Conservation (phyloP, 2,113 vertebrate species). For the Amphiprion ocellaris region DNA sequence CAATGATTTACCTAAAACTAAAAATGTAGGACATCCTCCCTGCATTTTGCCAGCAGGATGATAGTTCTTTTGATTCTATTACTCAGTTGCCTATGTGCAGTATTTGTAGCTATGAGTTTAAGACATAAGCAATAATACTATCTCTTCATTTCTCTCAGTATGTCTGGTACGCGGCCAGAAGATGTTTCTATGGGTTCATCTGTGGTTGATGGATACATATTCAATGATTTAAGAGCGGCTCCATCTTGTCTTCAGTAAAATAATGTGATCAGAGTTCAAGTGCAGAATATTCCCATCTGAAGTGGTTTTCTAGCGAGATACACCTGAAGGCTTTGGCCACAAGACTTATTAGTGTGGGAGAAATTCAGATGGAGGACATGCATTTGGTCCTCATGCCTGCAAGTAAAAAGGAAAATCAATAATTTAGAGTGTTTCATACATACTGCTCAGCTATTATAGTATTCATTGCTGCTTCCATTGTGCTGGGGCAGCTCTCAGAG, state of each 20-base stretch:
- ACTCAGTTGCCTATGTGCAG: neutral
- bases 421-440: slow-evolving; percentile 63
- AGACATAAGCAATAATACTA: slow-evolving; percentile 18
- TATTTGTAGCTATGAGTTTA: neutral
- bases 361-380: slow-evolving; percentile 20
- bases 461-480: slow-evolving; percentile 53
- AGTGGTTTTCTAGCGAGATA: slow-evolving; percentile 14
- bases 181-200: slow-evolving; percentile 9
- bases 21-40: neutral
- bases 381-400: slow-evolving; percentile 28
- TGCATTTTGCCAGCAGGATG: neutral
- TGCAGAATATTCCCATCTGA: neutral
- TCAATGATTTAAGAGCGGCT: slow-evolving; percentile 3
- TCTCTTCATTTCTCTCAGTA: neutral
- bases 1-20: neutral
- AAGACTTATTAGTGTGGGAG: slow-evolving; percentile 1
- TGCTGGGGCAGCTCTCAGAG: slow-evolving; percentile 33
- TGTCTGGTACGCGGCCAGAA: neutral
- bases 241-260: slow-evolving; percentile 28
- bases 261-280: slow-evolving; percentile 5
- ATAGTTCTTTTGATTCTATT: neutral
- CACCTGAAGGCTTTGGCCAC: slow-evolving; percentile 9
- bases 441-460: slow-evolving; percentile 36
- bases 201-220: neutral
- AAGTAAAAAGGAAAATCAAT: slow-evolving; percentile 54